These are phyloP conservation scores for Drosophila orosa DNA, from an alignment of 1,140 invertebrate genomes.

Conservation along the genomic window DNA sequence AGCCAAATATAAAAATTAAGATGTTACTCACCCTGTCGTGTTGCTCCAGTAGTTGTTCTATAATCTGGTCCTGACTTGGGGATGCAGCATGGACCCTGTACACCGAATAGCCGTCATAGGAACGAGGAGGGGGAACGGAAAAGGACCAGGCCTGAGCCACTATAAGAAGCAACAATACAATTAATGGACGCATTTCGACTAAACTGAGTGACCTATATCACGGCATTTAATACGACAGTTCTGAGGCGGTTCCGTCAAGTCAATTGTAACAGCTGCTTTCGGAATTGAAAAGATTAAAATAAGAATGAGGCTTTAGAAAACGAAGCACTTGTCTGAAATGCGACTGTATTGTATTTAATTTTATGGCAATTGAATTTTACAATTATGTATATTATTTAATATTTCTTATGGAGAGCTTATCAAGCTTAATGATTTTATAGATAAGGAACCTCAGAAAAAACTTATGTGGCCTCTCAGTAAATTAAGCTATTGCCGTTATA, in stretches of 20 bases:
- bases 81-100: conserved; percentile 24
- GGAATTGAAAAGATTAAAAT: background rate
- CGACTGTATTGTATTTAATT: conserved; percentile 1
- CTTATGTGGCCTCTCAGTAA: background rate
- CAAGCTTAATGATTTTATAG: background rate
- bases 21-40: conserved; percentile 16
- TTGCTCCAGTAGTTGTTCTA: conserved; percentile 36
- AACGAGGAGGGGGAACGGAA: conserved; percentile 2
- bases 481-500: background rate
- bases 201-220: conserved; percentile 12
- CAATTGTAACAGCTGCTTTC: conserved; percentile 7
- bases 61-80: conserved; percentile 6
- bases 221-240: background rate
- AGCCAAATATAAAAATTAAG: too few relatives aligned
- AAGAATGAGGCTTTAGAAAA: conserved; percentile 4
- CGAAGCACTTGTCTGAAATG: background rate
- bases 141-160: background rate
- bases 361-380: background rate
- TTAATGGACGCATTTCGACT: conserved; percentile 24
- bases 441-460: background rate
- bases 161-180: conserved; percentile 31
- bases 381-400: background rate
- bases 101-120: conserved; percentile 53
- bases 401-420: background rate
- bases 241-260: background rate